Conservation (phyloP, 92 coral and sea anemone species). For the Porites cylindrica region DNA sequence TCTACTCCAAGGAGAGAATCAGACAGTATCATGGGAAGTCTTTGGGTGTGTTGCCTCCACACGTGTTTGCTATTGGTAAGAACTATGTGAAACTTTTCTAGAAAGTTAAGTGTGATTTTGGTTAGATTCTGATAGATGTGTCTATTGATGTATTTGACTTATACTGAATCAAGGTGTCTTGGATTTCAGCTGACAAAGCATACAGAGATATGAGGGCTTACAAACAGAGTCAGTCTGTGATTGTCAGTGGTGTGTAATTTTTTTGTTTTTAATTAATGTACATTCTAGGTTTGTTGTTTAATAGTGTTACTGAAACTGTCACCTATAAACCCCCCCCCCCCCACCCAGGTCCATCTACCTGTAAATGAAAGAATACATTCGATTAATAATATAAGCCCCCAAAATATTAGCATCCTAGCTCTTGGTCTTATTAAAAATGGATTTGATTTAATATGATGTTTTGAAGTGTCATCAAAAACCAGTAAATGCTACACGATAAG, state of each 20-base stretch:
- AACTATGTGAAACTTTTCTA: not conserved
- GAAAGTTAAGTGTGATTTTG: not conserved
- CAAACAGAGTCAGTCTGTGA: constrained; percentile 96
- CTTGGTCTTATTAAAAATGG: too few relatives aligned
- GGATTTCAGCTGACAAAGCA: constrained; percentile 90
- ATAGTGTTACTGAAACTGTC: not conserved
- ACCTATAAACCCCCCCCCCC: too few relatives aligned
- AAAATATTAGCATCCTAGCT: too few relatives aligned
- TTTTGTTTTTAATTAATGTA: not conserved
- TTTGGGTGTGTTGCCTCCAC: constrained; percentile 96
- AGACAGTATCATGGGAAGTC: constrained; percentile 97
- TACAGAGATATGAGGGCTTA: constrained; percentile 98
- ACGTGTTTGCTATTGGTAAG: constrained; percentile 98
- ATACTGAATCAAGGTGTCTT: not conserved
- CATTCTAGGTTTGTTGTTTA: not conserved
- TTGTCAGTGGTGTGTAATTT: constrained; percentile 92
- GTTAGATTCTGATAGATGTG: not conserved
- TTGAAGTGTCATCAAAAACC: too few relatives aligned
- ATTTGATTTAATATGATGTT: too few relatives aligned
- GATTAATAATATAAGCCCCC: too few relatives aligned
- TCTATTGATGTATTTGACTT: too few relatives aligned
- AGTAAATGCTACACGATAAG: too few relatives aligned
- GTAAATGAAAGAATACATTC: too few relatives aligned
- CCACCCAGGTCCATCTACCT: too few relatives aligned
- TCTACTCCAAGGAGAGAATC: constrained; percentile 87